Conservation (phyloP, 2,797 vertebrate species). For the Lacerta viridis region DNA sequence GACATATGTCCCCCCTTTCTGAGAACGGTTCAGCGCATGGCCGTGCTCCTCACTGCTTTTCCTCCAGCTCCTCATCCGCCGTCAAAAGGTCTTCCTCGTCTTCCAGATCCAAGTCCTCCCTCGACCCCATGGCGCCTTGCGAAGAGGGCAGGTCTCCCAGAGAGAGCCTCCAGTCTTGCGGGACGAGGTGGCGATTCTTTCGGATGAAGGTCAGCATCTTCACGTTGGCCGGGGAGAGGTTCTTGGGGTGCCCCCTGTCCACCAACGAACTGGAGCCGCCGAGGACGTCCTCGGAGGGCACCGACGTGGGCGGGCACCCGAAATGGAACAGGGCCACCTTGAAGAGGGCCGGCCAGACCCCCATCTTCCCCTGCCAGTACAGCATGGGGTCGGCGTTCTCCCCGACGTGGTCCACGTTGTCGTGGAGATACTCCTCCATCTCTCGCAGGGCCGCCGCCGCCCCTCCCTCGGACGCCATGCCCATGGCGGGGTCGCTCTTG, state of each 20-base stretch:
- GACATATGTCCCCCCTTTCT: too few species aligned
- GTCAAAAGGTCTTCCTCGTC: slow-evolving; percentile 34
- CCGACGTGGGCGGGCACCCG: neutral
- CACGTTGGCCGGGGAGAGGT: slow-evolving; percentile 30
- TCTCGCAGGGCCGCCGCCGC: neutral
- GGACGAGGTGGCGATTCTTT: slow-evolving; percentile 39
- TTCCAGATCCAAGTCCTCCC: slow-evolving; percentile 24
- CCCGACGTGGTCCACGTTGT: slow-evolving; percentile 28
- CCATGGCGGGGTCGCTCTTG: slow-evolving; percentile 10
- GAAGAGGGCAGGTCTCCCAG: slow-evolving; percentile 9
- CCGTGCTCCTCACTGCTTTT: neutral
- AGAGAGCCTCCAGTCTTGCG: slow-evolving; percentile 27
- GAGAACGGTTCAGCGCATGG: too few species aligned
- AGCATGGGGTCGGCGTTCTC: slow-evolving; percentile 17
- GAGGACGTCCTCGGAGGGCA: neutral
- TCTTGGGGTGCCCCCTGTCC: neutral
- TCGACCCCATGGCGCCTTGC: neutral
- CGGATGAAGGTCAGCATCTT: slow-evolving; percentile 35
- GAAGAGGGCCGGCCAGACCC: slow-evolving; percentile 26
- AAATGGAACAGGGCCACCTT: slow-evolving; percentile 31
- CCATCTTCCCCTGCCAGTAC: slow-evolving; percentile 48
- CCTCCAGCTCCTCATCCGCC: slow-evolving; percentile 18
- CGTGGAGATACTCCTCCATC: slow-evolving; percentile 36
- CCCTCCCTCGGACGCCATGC: slow-evolving; percentile 2
- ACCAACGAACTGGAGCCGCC: fast-evolving